Percentiles rank a stretch among this genome's conserved stretches.
These are phyloP conservation scores for Ganaspis brasiliensis DNA, from an alignment of 2,888 invertebrate genomes.

Conservation along the genomic window DNA sequence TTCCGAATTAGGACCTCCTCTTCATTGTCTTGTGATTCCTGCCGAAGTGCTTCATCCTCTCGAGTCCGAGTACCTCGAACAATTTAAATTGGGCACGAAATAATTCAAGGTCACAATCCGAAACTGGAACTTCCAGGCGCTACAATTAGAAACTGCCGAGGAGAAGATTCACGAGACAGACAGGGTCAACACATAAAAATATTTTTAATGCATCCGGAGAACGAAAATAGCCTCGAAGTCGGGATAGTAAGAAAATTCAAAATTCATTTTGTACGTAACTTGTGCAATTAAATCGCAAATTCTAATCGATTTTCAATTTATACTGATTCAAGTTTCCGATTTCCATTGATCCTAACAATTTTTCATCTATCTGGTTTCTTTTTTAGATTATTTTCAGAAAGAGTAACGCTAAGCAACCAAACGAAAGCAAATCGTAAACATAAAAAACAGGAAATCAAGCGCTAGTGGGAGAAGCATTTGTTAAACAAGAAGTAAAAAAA, in stretches of 20 bases:
- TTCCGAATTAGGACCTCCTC: slow-evolving; percentile 91
- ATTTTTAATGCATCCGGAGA: slow-evolving; percentile 38
- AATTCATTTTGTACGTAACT: neutral
- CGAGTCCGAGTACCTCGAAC: slow-evolving; percentile 92
- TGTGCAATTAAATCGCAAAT: too few relatives aligned
- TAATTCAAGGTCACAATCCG: slow-evolving; percentile 18
- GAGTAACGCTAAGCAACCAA: too few relatives aligned
- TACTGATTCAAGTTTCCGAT: too few relatives aligned
- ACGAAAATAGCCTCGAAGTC: slow-evolving; percentile 7
- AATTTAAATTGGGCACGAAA: slow-evolving; percentile 78
- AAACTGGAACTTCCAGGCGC: slow-evolving; percentile 22
- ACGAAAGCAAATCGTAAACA: too few relatives aligned
- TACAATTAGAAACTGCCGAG: slow-evolving; percentile 17
- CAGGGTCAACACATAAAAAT: slow-evolving; percentile 19
- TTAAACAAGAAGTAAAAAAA: too few relatives aligned
- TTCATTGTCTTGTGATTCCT: slow-evolving; percentile 96
- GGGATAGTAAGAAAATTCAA: neutral
- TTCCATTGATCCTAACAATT: too few relatives aligned
- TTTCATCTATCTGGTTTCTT: too few relatives aligned
- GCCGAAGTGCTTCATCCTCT: slow-evolving; percentile 93
- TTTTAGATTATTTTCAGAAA: too few relatives aligned
- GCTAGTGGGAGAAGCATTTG: too few relatives aligned
- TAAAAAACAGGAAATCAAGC: too few relatives aligned
- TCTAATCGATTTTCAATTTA: too few relatives aligned
- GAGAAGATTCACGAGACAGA: neutral